Evolutionary conservation across 2,888 invertebrate species (phyloP).

Genomic region (Drosophila limbata): DNA sequence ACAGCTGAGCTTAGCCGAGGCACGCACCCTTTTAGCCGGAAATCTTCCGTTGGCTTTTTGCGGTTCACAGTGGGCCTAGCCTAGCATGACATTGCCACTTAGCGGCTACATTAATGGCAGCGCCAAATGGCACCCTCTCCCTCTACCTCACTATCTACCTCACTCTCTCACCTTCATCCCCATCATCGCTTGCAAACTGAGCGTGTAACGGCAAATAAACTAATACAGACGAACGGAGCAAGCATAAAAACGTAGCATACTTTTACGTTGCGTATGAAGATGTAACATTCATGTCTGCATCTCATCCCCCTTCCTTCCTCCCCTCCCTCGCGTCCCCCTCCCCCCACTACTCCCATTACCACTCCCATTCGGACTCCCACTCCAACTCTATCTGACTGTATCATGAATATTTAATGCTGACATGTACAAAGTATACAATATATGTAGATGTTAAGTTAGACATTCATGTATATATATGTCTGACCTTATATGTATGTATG

Average conservation of each 20-base stretch:
- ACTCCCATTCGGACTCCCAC: constrained; percentile 1
- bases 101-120: constrained; percentile 81
- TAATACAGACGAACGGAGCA: constrained; percentile 60
- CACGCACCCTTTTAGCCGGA: constrained; percentile 73
- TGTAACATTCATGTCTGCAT: constrained; percentile 55
- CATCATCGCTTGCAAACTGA: constrained; percentile 58
- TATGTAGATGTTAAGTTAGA: constrained; percentile 43
- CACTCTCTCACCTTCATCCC: background rate
- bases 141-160: background rate
- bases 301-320: background rate
- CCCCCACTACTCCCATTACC: constrained; percentile 6
- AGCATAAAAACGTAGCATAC: constrained; percentile 66
- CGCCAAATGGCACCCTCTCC: constrained; percentile 63
- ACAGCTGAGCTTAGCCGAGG: constrained; percentile 23
- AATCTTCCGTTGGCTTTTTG: constrained; percentile 68
- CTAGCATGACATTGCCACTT: constrained; percentile 80
- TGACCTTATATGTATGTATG: background rate
- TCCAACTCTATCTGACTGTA: constrained; percentile 38
- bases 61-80: constrained; percentile 62
- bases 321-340: background rate
- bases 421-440: constrained; percentile 75
- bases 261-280: constrained; percentile 69
- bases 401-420: constrained; percentile 80
- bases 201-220: constrained; percentile 79
- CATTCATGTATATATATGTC: constrained; percentile 12